Percentiles rank a stretch among this genome's conserved stretches.
Conservation (phyloP, 2,888 invertebrate genomes). For the Drosophila seclusa region DNA sequence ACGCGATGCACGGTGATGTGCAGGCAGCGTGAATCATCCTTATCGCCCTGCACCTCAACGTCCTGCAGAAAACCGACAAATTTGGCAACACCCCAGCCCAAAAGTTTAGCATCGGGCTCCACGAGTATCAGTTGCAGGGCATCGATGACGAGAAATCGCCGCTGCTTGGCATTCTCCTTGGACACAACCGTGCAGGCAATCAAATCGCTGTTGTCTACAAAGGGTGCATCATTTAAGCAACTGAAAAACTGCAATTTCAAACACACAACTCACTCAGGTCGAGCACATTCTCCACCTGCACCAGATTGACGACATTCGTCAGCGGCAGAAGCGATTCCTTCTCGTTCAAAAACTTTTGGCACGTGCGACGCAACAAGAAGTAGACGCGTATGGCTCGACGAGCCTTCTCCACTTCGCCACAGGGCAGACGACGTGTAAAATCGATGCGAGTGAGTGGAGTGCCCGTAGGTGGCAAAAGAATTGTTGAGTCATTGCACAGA, state of each 20-base stretch:
- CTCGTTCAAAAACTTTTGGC: slow-evolving; percentile 92
- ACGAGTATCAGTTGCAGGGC: slow-evolving; percentile 97
- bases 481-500: slow-evolving; percentile 98
- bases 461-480: slow-evolving; percentile 96
- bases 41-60: slow-evolving; percentile 97
- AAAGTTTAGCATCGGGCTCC: slow-evolving; percentile 96
- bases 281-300: slow-evolving; percentile 96
- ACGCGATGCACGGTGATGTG: slow-evolving; percentile 97
- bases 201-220: slow-evolving; percentile 97
- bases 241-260: too few species aligned
- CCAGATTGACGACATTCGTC: slow-evolving; percentile 94
- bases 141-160: slow-evolving; percentile 98
- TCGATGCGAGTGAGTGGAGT: slow-evolving; percentile 98
- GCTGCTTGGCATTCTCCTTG: slow-evolving; percentile 94
- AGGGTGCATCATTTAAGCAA: slow-evolving; percentile 43
- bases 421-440: slow-evolving; percentile 96
- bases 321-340: slow-evolving; percentile 94
- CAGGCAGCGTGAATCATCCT: slow-evolving; percentile 97
- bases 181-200: slow-evolving; percentile 97
- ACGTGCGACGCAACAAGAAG: slow-evolving; percentile 93
- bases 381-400: slow-evolving; percentile 96
- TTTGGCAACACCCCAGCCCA: slow-evolving; percentile 99
- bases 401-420: slow-evolving; percentile 97
- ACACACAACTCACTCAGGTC: slow-evolving; percentile 92
- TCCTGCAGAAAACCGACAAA: slow-evolving; percentile 98